Evolutionary conservation across 2,113 vertebrate species (phyloP).

Genomic region (Syngnathus scovelli): DNA sequence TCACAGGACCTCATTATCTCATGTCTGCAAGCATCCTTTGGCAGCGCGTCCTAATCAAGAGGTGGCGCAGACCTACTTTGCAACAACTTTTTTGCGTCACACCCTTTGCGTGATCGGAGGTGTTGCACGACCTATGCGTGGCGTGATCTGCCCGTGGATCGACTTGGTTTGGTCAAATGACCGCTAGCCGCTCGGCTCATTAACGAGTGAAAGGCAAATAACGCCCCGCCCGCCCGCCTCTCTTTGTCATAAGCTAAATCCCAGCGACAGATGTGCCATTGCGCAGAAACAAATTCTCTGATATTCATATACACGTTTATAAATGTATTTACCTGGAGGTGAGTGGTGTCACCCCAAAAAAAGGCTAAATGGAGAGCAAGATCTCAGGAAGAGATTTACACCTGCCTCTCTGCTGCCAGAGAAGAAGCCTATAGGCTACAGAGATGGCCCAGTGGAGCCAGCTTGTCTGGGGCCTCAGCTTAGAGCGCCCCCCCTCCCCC

Average conservation of each 20-base stretch:
- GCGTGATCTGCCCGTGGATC: slow-evolving; percentile 15
- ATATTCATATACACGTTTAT: no score
- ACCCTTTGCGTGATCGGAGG: slow-evolving; percentile 38
- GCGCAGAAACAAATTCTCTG: no score
- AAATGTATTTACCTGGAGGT: slow-evolving; percentile 79
- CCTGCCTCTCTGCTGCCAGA: slow-evolving; percentile 81
- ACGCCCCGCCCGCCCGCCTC: background rate
- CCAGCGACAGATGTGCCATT: background rate
- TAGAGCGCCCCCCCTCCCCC: slow-evolving; percentile 42
- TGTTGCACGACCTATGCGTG: slow-evolving; percentile 18
- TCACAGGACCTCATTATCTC: slow-evolving; percentile 84
- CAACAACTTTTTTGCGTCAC: slow-evolving; percentile 9
- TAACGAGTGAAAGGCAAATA: background rate
- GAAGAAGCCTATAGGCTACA: slow-evolving; percentile 81
- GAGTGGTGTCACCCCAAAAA: slow-evolving; percentile 62
- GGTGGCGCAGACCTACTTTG: slow-evolving; percentile 69
- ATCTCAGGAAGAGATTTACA: slow-evolving; percentile 89
- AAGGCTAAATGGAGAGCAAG: slow-evolving; percentile 57
- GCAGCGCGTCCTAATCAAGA: slow-evolving; percentile 73
- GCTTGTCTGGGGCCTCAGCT: slow-evolving; percentile 83
- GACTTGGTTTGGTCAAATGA: slow-evolving; percentile 10
- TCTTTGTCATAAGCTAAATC: background rate
- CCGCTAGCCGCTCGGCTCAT: slow-evolving; percentile 6
- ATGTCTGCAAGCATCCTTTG: slow-evolving; percentile 78
- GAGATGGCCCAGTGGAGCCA: slow-evolving; percentile 91